Conservation (phyloP, 2,113 vertebrate species). For the Pseudopodoces humilis region DNA sequence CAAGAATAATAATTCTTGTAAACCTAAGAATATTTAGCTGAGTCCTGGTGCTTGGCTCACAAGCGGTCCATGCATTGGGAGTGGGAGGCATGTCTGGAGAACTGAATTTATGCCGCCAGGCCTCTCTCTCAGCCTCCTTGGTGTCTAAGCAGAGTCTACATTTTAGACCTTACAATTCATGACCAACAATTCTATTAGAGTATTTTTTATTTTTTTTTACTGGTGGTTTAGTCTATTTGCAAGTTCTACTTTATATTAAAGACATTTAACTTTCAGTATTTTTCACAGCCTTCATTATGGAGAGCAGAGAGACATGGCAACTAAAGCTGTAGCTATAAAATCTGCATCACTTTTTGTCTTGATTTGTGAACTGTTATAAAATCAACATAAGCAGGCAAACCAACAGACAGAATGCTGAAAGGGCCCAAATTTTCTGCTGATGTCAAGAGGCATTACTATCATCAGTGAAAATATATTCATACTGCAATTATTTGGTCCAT, state of each 20-base stretch:
- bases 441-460: background rate
- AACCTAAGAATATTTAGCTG: background rate
- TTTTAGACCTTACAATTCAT: background rate
- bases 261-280: background rate
- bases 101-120: background rate
- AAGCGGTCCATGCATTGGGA: fast-evolving
- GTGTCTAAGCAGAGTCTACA: background rate
- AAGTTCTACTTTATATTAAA: background rate
- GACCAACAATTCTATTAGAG: background rate
- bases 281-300: background rate
- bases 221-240: background rate
- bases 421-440: background rate
- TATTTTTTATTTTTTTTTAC: background rate
- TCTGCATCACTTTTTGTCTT: background rate
- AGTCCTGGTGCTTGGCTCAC: background rate
- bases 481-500: background rate
- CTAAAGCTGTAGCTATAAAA: background rate
- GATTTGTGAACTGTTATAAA: background rate
- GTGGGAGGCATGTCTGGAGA: background rate
- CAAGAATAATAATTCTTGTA: no score
- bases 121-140: background rate
- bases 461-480: background rate
- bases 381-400: background rate
- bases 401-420: background rate
- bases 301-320: background rate